Base-by-base conservation (phyloP, 2,797 vertebrate genomes). In the Anabas testudineus region DNA sequence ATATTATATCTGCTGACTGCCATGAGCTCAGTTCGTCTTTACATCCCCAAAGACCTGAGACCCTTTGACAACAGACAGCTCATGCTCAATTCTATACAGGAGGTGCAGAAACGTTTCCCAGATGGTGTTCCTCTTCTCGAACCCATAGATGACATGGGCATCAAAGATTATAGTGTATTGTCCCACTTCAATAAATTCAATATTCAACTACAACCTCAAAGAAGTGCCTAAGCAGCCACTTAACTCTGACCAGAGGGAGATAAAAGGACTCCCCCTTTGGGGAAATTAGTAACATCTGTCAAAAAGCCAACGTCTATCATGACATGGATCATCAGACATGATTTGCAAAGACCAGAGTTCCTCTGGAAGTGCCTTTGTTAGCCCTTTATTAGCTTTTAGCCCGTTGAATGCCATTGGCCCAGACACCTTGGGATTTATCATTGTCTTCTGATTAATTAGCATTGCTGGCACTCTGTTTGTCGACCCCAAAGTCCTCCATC, bases 91-190 rank as follows among this genome's bases (percentile, higher is more conserved):
- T 99, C 97, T 47, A 97, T 99, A 69, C 97, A 95, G 98, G 98
- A 99, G 88, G 98, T 99, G 46, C 96, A 98, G 90, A 99, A 96
- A 74, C 96, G 96, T 8, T 99, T 99, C 86, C 97, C 97, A 0
- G 97, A 99, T 47, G 96, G 97, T 1, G 84, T 99, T 13, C 97
- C 98, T 0, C 86, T 98, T 62, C 88, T 99, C 24, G 98, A 99
- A 82, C 97, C 97, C 18, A 90, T 98, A 21, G 97, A 99, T 37
- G 97, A 99, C 81, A 99, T 99, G 98, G 97, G 97, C 61, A 99
- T 99, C 87, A 98, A 97, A 68, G 98, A 99, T n/a, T n/a, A n/a
- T n/a, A n/a, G n/a, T n/a, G n/a, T n/a, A 51, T 8, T 36, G 51
- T 53, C 13, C 60, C 54, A 57, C 70, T 36, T 54, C 19, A 67